Evolutionary conservation across 2,113 vertebrate species (phyloP), one percentile per base, ranked within the genome.

Genomic region (Madoqua kirkii): DNA sequence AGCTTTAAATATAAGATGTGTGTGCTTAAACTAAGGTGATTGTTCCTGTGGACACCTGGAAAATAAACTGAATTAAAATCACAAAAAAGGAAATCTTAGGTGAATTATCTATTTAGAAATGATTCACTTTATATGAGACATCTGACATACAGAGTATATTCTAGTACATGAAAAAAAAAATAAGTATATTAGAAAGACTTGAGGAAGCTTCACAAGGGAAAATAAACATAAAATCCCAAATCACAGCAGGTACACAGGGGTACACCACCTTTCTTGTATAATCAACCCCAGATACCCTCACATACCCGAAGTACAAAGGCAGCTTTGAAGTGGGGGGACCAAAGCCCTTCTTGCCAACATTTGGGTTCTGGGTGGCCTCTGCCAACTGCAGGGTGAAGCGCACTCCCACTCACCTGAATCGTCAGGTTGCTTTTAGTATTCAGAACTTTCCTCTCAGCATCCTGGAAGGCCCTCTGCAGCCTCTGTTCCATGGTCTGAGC

Each of bases 401-500:
- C 54, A 27, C 21, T 93, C 50, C 31, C 50, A 31, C 93, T 64
- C 98, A 99, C 99, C 99, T 99, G 99, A 95, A 99, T 99, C 25
- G 99, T 99, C 93, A 99, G 99, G 97, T 98, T 99, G 99, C 98
- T 99, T 96, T 99, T 99, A 93, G 97, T 98, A 76, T 98, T 99
- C 89, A 99, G 98, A 84, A 99, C 99, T 97, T 99, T 99, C 93
- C 98, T 98, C 98, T 99, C 99, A 0, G 99, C 99, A 97, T 99
- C 99, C 97, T 99, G 99, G 98, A 99, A 99, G 0, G 99, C 99
- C 89, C 99, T 99, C 98, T 99, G 99, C 14, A 99, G 98, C 62
- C 99, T 98, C 96, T 99, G 99, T 79, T 99, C 99, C 99, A 99
- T 99, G 45, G 99, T 99, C 98, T 99, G 99, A 95, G 99, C 99